phyloP scores from a whole-genome alignment of 2,797 vertebrate species.

The Sternarchorhynchus goeldii region DNA sequence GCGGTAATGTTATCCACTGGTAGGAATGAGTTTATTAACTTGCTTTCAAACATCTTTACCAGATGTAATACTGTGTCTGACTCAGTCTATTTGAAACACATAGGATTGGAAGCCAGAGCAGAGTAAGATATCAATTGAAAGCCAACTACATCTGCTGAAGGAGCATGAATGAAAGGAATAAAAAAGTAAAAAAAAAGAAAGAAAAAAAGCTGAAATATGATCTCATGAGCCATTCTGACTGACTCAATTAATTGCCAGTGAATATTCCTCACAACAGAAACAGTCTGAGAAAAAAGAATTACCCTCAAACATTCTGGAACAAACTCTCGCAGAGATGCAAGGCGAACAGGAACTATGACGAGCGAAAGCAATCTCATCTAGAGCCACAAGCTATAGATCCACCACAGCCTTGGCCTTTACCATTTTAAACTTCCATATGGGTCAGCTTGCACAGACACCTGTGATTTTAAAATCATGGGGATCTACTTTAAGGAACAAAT shows the following conservation, averaged over 20 bases:
- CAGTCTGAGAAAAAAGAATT: background rate
- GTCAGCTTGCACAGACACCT: no score
- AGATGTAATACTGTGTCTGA: constrained; percentile 4
- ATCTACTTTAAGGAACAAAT: background rate
- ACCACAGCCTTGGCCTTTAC: no score
- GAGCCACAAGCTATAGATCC: no score
- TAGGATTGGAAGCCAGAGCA: constrained; percentile 7
- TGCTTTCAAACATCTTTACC: constrained; percentile 14
- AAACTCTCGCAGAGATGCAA: background rate
- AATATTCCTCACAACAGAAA: background rate
- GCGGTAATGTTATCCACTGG: background rate
- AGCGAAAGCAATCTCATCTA: no score
- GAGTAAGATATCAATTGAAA: constrained; percentile 6
- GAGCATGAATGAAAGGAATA: background rate
- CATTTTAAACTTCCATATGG: no score
- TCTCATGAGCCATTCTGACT: background rate
- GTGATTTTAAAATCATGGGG: no score
- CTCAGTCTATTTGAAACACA: background rate
- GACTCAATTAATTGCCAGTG: constrained; percentile 1
- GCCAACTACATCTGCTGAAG: background rate
- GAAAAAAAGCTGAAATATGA: background rate
- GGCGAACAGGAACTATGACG: no score
- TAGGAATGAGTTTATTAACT: background rate
- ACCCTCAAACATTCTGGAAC: background rate
- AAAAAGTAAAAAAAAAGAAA: background rate